Evolutionary conservation across 1,140 invertebrate species (phyloP).

Genomic region (Oedothorax gibbosus): DNA sequence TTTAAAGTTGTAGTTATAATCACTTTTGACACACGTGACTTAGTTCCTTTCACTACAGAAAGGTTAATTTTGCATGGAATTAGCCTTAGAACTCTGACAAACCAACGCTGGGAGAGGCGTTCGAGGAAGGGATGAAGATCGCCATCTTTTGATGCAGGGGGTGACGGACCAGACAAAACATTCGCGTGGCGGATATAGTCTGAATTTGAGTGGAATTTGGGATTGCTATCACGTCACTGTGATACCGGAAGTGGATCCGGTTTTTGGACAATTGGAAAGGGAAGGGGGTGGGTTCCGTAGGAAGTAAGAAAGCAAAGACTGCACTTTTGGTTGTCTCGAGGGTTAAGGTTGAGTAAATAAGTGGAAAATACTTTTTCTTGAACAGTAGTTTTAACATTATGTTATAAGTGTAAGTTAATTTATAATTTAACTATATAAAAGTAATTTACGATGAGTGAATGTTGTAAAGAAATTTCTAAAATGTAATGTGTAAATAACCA

Average conservation of each 20-base stretch:
- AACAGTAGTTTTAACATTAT: no score
- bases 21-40: no score
- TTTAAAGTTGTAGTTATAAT: no score
- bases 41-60: no score
- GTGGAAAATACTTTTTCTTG: no score
- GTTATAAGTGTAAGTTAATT: no score
- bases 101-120: neutral
- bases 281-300: neutral
- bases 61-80: no score
- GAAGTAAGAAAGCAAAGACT: neutral
- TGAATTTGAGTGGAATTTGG: neutral
- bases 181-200: constrained; percentile 25
- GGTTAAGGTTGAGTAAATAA: no score
- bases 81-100: neutral
- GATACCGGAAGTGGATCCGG: constrained; percentile 36
- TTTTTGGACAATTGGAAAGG: neutral
- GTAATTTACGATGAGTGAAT: no score
- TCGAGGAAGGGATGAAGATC: constrained; percentile 2
- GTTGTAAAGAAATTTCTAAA: no score
- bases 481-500: no score
- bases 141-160: constrained; percentile 38
- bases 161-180: neutral
- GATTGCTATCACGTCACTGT: constrained; percentile 7
- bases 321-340: neutral
- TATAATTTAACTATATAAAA: no score